Evolutionary conservation across 2,888 invertebrate genomes (phyloP), one percentile per base, ranked within the genome.

Genomic region (Acanthosepion esculentum): DNA sequence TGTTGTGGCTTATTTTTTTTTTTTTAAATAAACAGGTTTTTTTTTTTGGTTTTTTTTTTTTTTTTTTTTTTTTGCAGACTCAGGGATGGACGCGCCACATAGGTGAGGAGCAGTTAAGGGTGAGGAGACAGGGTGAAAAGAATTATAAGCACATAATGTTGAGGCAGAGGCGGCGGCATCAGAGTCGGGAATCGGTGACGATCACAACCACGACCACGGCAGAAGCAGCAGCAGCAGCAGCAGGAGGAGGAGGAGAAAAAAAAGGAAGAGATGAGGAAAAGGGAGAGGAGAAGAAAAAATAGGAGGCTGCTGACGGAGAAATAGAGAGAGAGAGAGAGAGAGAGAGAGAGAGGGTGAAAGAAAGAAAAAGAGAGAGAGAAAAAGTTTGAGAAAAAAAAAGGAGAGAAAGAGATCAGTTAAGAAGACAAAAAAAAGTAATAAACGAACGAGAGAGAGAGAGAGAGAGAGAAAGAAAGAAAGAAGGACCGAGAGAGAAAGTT

Each of bases 91-190:
- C 18, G 78, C 78, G 78, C 78, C 78, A 78, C 78, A 78, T 7
- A 33, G 78, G n/a, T 12, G 18, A 78, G 78, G 78, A 78, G 78
- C 78, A 78, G 78, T 78, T 78, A 78, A 78, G 78, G 78, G 78
- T n/a, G n/a, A 78, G 78, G 78, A 78, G n/a, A 78, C 78, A 78
- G 78, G 78, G 78, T 78, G 78, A 78, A 33, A 78, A n/a, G n/a
- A 78, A 78, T 33, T 78, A 33, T n/a, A 78, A 78, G 78, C n/a
- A 10, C 78, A 78, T 78, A 78, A n/a, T n/a, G 78, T 29, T 8
- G 78, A 29, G 78, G 12, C 78, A 18, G 78, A n/a, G 78, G 78
- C 78, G 78, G n/a, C 78, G 78, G 78, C 78, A 33, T 78, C 78
- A 78, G n/a, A 78, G n/a, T n/a, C 33, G 78, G 33, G 78, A 78